Conservation (phyloP, 1,140 invertebrate genomes). For the Aphidius ervi region DNA sequence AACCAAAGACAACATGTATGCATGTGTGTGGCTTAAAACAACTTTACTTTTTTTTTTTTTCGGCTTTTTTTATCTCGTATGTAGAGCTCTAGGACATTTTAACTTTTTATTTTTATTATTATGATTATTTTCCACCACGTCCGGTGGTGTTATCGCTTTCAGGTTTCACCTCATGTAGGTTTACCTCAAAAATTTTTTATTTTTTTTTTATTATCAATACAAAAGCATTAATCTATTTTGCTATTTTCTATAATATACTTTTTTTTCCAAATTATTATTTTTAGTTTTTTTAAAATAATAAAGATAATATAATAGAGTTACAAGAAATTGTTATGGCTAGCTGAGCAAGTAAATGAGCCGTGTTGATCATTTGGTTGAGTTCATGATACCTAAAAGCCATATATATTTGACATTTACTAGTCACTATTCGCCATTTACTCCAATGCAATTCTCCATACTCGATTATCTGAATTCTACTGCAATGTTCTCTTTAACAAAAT, state of each 20-base stretch:
- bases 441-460: constrained; percentile 45
- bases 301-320: constrained; percentile 13
- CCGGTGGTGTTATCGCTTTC: constrained; percentile 20
- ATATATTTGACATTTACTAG: constrained; percentile 23
- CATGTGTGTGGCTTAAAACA: constrained; percentile 18
- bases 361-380: constrained; percentile 35
- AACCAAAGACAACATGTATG: constrained; percentile 10
- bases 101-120: constrained; percentile 22
- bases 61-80: constrained; percentile 29
- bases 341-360: constrained; percentile 44
- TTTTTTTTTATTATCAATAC: constrained; percentile 12
- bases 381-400: constrained; percentile 4
- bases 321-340: constrained; percentile 46
- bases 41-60: constrained; percentile 10
- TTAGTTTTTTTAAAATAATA: background rate
- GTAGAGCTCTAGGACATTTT: constrained; percentile 46
- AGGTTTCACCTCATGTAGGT: constrained; percentile 20
- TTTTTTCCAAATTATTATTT: background rate
- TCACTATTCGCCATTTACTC: constrained; percentile 31
- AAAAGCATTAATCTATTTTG: constrained; percentile 17
- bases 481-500: constrained; percentile 34
- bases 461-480: constrained; percentile 48
- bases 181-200: constrained; percentile 17
- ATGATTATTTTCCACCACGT: constrained; percentile 9
- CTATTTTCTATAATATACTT: background rate